Evolutionary conservation across 2,797 vertebrate species (phyloP).

Genomic region (Etheostoma nigrum): DNA sequence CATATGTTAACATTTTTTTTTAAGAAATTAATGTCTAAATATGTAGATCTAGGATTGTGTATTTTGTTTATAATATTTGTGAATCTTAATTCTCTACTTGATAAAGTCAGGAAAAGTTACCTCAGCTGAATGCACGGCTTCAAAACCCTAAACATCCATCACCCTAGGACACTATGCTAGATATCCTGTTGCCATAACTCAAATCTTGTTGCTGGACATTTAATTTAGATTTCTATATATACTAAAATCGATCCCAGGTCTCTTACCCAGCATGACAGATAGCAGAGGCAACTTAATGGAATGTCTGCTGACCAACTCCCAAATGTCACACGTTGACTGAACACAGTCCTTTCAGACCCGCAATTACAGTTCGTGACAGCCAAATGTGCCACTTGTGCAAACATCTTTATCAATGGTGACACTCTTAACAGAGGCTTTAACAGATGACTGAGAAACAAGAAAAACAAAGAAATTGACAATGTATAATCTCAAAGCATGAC

Average conservation of each 20-base stretch:
- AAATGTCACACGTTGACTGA: constrained; percentile 57
- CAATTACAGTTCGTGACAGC: constrained; percentile 59
- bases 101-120: neutral
- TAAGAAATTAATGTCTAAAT: neutral
- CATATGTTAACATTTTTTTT: too few species aligned
- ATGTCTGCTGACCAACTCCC: constrained; percentile 37
- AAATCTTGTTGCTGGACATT: constrained; percentile 3
- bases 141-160: neutral
- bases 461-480: constrained; percentile 66
- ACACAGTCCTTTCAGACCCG: constrained; percentile 58
- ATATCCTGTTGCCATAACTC: neutral
- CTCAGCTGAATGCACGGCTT: neutral
- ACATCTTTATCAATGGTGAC: constrained; percentile 70
- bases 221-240: constrained; percentile 9
- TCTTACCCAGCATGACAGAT: constrained; percentile 14
- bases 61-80: neutral
- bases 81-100: neutral
- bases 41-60: neutral
- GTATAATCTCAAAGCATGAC: constrained; percentile 60
- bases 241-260: constrained; percentile 19
- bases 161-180: neutral
- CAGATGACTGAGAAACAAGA: constrained; percentile 68
- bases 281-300: constrained; percentile 21
- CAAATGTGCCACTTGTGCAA: constrained; percentile 76
- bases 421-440: constrained; percentile 60